A percentile compares a stretch with the other conserved stretches of the same genome.
Evolutionary conservation across 35 echinoderm and acorn worm species (phyloP).

Genomic region (Anneissia japonica): DNA sequence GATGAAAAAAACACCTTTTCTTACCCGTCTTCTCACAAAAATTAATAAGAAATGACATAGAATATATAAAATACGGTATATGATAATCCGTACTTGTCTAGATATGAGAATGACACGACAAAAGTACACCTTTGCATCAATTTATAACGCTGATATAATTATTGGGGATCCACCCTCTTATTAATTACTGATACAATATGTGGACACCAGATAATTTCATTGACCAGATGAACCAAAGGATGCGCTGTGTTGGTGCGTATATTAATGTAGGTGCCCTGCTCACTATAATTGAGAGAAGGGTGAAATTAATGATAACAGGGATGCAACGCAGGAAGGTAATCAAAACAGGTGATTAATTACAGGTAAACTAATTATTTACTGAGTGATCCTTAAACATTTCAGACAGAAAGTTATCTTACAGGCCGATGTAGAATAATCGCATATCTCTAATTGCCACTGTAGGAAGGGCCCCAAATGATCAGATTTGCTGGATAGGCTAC

Average conservation of each 20-base stretch:
- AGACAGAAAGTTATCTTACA: neutral
- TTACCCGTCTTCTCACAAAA: too few species aligned
- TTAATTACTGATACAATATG: neutral
- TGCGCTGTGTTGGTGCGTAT: neutral
- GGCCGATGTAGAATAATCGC: neutral
- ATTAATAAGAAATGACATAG: too few species aligned
- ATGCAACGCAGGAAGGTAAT: neutral
- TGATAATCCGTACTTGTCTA: too few species aligned
- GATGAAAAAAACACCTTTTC: too few species aligned
- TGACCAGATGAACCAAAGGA: neutral
- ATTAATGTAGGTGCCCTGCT: neutral
- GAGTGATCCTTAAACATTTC: neutral
- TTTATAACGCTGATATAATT: neutral
- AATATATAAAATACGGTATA: too few species aligned
- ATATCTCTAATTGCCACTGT: too few species aligned
- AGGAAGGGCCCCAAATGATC: too few species aligned
- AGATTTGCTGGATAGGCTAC: too few species aligned
- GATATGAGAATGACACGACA: neutral
- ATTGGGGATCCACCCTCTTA: neutral
- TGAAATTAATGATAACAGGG: neutral
- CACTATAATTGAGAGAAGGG: neutral
- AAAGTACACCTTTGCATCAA: neutral
- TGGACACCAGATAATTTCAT: neutral
- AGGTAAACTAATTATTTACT: neutral
- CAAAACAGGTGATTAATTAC: neutral